These are phyloP conservation scores for Stichodactyla helianthus DNA, from an alignment of 64 coral and sea anemone species.

Conservation along the genomic window DNA sequence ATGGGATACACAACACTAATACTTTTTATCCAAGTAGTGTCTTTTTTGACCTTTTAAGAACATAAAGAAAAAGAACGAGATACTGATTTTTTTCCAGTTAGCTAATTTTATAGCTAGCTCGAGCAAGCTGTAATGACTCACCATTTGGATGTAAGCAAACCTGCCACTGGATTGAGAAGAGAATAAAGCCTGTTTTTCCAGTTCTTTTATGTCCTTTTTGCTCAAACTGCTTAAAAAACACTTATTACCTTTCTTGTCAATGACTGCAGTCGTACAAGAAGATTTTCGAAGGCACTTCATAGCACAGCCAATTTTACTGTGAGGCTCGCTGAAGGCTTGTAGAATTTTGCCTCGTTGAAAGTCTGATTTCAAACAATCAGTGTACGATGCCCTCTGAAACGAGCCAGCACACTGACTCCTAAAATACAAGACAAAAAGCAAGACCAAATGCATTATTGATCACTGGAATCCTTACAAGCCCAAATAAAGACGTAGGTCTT, in stretches of 20 bases:
- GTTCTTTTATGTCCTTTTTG: background rate
- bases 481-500: too few relatives aligned
- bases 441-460: background rate
- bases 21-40: background rate
- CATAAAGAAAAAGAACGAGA: background rate
- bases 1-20: too few relatives aligned
- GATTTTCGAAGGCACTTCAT: background rate
- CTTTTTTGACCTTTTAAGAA: background rate
- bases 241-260: background rate
- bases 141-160: background rate
- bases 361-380: background rate
- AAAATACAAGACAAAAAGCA: background rate
- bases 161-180: background rate
- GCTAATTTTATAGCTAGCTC: background rate
- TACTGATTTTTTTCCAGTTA: background rate
- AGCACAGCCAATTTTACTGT: slow-evolving; percentile 8
- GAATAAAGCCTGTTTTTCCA: background rate
- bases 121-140: background rate
- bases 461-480: too few relatives aligned
- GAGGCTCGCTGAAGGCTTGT: background rate
- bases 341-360: background rate
- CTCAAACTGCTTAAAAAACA: background rate
- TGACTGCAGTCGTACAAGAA: background rate
- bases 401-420: background rate
- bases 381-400: background rate